Evolutionary conservation across 2,797 vertebrate genomes (phyloP), one percentile per base, ranked within the genome.

Genomic region (Novumbra hubbsi): DNA sequence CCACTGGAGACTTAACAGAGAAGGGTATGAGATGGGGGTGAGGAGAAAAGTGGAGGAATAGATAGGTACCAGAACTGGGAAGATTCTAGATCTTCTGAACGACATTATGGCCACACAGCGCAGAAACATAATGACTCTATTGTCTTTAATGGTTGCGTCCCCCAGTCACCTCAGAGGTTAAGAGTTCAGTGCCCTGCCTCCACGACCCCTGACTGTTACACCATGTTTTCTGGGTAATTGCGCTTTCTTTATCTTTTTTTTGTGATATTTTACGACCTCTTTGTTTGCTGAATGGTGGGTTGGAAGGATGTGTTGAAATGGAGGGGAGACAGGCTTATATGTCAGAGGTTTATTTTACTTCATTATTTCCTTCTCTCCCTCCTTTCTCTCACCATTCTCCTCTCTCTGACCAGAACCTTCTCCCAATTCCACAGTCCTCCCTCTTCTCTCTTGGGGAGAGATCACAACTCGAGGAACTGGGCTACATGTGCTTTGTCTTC

Each of bases 381-480:
- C 62, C 76, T 50, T 60, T 57, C 21, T 66, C 2, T 63, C 5
- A 1, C 55, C 24, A 27, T 72, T 24, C 19, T 68, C 66, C 21
- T 30, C 64, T 52, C 49, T 81, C 64, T 38, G 9, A 9, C 14
- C 62, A 32, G 65, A 71, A 78, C 21, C 75, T 11, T 77, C 55
- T 68, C 71, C 73, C 80, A 71, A 64, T 27, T 83, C 78, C 80
- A 81, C 73, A 73, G 80, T 75, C 77, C 66, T 77, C 62, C 76
- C 71, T 81, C 71, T 76, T 79, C 77, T 85, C 83, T 85, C 66
- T 78, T 74, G 87, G 84, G 87, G 84, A 86, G 83, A 86, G 90
- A 87, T 91, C 90, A 88, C 90, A 93, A 88, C 88, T 92, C 87
- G 87, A 86, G 82, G 86, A 86, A 81, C 82, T 83, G 79, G 88